A percentile compares a stretch with the other conserved stretches of the same genome.
phyloP scores from a whole-genome alignment of 2,113 vertebrate genomes.

The Globicephala melas region DNA sequence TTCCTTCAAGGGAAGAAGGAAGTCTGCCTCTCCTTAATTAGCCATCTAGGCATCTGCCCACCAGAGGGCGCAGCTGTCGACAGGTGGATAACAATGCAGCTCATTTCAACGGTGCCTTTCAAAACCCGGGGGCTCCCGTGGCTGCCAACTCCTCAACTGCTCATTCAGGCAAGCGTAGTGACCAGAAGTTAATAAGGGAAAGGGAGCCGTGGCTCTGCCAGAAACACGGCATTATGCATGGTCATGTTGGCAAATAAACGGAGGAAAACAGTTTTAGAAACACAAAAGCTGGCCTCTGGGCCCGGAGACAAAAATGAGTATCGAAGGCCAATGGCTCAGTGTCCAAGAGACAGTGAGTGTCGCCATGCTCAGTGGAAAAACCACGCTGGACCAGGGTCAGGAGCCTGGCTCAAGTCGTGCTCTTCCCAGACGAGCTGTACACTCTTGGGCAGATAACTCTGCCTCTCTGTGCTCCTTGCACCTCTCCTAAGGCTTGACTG shows the following conservation, averaged over 20 bases:
- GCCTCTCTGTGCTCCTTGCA: not conserved
- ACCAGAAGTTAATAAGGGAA: not conserved
- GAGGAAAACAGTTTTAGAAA: not conserved
- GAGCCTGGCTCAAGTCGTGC: not conserved
- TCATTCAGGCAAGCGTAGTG: not conserved
- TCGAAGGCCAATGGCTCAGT: not conserved
- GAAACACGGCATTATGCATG: not conserved
- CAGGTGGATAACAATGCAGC: not conserved
- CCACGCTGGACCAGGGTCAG: accelerated
- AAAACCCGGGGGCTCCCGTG: not conserved
- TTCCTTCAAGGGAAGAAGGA: not conserved
- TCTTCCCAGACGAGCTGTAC: accelerated
- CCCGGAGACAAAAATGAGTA: not conserved
- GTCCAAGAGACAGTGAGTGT: not conserved
- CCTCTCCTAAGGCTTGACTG: not conserved
- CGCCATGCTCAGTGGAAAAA: not conserved
- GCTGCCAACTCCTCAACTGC: not conserved
- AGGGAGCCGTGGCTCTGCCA: not conserved
- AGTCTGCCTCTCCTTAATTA: not conserved
- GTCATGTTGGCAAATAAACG: not conserved
- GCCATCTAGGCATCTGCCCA: not conserved
- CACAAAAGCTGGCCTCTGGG: not conserved
- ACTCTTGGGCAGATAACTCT: accelerated
- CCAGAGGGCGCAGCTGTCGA: not conserved
- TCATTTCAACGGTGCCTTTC: not conserved